Percentiles rank a stretch among this genome's conserved stretches.
Evolutionary conservation across 2,113 vertebrate species (phyloP).

Genomic region (Donacobius atricapilla): DNA sequence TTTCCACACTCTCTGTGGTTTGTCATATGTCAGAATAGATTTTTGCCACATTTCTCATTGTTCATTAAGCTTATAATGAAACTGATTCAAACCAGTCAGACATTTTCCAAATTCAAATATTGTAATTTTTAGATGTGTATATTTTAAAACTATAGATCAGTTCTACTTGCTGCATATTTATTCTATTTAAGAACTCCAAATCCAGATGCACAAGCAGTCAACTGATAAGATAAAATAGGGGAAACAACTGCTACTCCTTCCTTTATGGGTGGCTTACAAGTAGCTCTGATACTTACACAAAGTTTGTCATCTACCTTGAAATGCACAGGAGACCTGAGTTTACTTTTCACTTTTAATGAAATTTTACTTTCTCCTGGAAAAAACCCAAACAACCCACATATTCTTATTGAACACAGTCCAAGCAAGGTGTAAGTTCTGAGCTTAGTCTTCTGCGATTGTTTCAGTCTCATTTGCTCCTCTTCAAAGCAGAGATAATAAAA

Average conservation of each 20-base stretch:
- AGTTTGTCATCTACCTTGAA: neutral
- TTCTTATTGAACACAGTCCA: neutral
- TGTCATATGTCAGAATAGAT: neutral
- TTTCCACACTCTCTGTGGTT: neutral
- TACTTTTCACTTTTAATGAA: neutral
- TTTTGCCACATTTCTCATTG: neutral
- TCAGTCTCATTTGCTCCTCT: neutral
- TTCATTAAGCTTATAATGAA: neutral
- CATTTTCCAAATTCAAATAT: neutral
- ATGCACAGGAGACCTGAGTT: neutral
- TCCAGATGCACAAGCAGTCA: neutral
- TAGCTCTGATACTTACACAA: neutral
- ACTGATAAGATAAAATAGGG: neutral
- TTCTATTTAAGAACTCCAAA: neutral
- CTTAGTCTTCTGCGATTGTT: neutral
- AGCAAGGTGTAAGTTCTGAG: neutral
- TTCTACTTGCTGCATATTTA: neutral
- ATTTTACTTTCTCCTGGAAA: neutral
- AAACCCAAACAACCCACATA: neutral
- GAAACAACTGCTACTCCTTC: neutral
- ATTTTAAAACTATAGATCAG: neutral
- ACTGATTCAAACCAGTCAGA: neutral
- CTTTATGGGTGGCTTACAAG: neutral
- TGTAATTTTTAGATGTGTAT: neutral
- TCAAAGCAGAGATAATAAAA: neutral